Evolutionary conservation across 2,113 vertebrate genomes (phyloP).

Genomic region (Syrmaticus mikado): DNA sequence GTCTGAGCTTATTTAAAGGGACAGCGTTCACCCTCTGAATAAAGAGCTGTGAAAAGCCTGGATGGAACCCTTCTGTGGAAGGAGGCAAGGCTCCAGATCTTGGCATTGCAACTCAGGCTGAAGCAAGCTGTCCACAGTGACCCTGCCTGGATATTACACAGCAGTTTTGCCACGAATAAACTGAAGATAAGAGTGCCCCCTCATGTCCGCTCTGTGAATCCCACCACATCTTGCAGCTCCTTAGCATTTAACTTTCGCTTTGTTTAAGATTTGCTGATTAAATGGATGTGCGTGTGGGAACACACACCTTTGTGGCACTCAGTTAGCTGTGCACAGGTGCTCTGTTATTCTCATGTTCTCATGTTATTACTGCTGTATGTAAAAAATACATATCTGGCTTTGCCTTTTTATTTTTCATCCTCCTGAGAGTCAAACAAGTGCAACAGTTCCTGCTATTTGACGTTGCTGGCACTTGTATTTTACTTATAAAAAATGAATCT

Average conservation of each 20-base stretch:
- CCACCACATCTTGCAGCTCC: not conserved
- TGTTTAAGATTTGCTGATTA: not conserved
- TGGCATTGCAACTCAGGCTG: not conserved
- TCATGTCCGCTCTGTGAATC: constrained; percentile 42
- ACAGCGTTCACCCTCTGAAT: not conserved
- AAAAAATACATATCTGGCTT: not conserved
- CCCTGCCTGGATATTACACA: not conserved
- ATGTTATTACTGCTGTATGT: not conserved
- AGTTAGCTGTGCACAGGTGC: not conserved
- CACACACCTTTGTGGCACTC: not conserved
- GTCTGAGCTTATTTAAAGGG: constrained; percentile 32
- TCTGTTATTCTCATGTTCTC: not conserved
- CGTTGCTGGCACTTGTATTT: constrained; percentile 73
- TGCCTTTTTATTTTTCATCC: constrained; percentile 23
- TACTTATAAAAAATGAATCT: constrained; percentile 68
- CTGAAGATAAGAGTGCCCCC: constrained; percentile 80
- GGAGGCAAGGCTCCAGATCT: not conserved
- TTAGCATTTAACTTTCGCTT: not conserved
- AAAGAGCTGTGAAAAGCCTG: not conserved
- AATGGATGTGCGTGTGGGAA: not conserved
- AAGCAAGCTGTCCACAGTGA: not conserved
- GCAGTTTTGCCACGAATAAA: not conserved
- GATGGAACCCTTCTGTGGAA: not conserved
- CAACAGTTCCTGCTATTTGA: constrained; percentile 71
- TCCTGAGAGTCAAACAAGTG: constrained; percentile 60